These are phyloP conservation scores for Xiphias gladius DNA, from an alignment of 2,113 vertebrate genomes.

Conservation along the genomic window DNA sequence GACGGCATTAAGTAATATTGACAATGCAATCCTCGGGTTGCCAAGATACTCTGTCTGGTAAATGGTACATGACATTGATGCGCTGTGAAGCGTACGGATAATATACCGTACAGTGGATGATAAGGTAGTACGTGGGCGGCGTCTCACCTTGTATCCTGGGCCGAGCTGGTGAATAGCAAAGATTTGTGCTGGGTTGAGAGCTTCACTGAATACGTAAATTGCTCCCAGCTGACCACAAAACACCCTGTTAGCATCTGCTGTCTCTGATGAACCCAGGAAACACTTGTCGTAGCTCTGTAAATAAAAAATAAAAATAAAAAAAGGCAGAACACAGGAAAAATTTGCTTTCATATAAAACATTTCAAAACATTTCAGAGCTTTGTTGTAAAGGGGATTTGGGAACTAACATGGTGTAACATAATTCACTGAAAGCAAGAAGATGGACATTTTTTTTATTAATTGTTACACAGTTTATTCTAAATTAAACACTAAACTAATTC, in stretches of 20 bases:
- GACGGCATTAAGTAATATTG: slow-evolving; percentile 17
- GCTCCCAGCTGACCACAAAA: slow-evolving; percentile 99
- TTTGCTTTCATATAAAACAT: not conserved
- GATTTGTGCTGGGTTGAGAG: slow-evolving; percentile 98
- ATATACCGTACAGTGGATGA: not conserved
- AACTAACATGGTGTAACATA: not conserved
- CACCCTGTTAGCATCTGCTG: slow-evolving; percentile 97
- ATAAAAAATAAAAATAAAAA: not conserved
- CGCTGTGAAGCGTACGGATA: not conserved
- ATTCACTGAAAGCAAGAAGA: not conserved
- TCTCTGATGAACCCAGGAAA: slow-evolving; percentile 99
- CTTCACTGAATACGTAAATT: slow-evolving; percentile 98
- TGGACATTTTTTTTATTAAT: not conserved
- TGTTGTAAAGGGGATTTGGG: not conserved
- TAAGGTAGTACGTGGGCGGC: not conserved
- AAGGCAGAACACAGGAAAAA: not conserved
- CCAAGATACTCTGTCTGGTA: slow-evolving; percentile 9
- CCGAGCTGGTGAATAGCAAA: slow-evolving; percentile 99
- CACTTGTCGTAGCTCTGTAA: slow-evolving; percentile 99
- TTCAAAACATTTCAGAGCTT: not conserved
- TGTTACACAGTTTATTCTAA: not conserved
- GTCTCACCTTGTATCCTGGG: slow-evolving; percentile 96
- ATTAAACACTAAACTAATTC: not conserved
- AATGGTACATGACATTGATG: slow-evolving; percentile 27
- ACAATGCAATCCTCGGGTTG: slow-evolving; percentile 21